Evolutionary conservation across 2,797 vertebrate genomes (phyloP), one percentile per base, ranked within the genome.

Genomic region (Danio choprae): DNA sequence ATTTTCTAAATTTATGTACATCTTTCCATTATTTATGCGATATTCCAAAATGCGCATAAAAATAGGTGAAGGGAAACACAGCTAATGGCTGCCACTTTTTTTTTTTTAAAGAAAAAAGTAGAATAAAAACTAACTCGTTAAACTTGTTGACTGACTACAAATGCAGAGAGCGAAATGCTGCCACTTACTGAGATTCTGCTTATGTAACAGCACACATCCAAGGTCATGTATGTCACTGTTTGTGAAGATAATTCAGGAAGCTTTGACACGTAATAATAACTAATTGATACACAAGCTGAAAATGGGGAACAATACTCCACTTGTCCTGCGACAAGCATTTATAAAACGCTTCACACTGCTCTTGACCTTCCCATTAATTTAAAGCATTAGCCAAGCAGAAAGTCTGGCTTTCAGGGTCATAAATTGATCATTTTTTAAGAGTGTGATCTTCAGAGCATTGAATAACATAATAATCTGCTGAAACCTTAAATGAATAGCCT

Each of bases 371-470:
- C 18, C 20, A 22, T 9, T 71, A 50, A 46, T 77, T 67, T 63
- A n/a, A 67, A 18, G 22, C 44, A 38, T 70, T 40, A 65, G 67
- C 63, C 56, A 46, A 44, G 64, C 40, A 60, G 58, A 79, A 62
- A 60, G 22, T 43, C 74, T 2, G 20, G 58, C 50, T 72, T 77
- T 71, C 71, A 83, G 8, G 58, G 56, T 69, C 41, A 62, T 44
- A 3, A 59, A 55, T 74, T 29, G 20, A 62, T 53, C 29, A 46
- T 13, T 48, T n/a, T 73, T 40, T n/a, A 77, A 48, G 53, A 77
- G 7, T 9, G 29, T 51, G 62, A 58, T 51, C 53, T 50, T 60
- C 62, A 67, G 3, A 56, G 50, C 65, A 62, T 20, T 36, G 36
- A n/a, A 44, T 70, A 38, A 70, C 40, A 53, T 55, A 56, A 56